Evolutionary conservation across 2,888 invertebrate genomes (phyloP), one percentile per base, ranked within the genome.

Genomic region (Clivina fossor): DNA sequence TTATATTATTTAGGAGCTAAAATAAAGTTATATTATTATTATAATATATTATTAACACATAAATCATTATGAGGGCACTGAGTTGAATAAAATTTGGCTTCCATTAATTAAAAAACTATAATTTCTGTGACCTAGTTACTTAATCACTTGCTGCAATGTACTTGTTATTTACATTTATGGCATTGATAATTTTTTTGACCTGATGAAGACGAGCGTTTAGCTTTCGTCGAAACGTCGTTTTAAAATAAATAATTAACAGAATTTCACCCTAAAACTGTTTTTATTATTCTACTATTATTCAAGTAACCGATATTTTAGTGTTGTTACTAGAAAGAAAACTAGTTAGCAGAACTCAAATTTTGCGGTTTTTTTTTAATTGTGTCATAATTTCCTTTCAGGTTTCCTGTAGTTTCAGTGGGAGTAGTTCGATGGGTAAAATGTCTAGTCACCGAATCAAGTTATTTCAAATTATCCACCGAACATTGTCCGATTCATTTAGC

Each of bases 401-500:
- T 88, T 76, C 94, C 96, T 2, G 95, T 96, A 1, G 95, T 96
- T 11, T 92, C 94, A 11, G 89, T 95, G 68, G 96, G 97, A 19
- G 86, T 97, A 0, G 84, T 96, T 44, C 81, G 92, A 59, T 97
- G 97, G 97, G 93, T 97, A 1, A 93, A 95, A 73, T 90, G 89
- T 68, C 93, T 93, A 2, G 95, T 97, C 0, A 93, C 92, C 2
- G 97, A 97, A 69, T 86, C 92, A 1, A 94, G 92, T 49, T 98
- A 95, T 74, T 98, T 98, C 73, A 96, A 96, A 75, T 77, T 96
- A 48, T 92, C 92, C 65, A 96, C 96, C 0, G 97, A 98, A 74
- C 94, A 94, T 71, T 96, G 95, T 48, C 97, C 97, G 0, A 85
- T 95, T 22, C 97, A 97, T 76, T 79, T 98, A 62, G 96, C 96